Percentiles rank a stretch among this genome's conserved stretches.
phyloP scores from a whole-genome alignment of 2,888 invertebrate species.

The Microdon myrmicae region DNA sequence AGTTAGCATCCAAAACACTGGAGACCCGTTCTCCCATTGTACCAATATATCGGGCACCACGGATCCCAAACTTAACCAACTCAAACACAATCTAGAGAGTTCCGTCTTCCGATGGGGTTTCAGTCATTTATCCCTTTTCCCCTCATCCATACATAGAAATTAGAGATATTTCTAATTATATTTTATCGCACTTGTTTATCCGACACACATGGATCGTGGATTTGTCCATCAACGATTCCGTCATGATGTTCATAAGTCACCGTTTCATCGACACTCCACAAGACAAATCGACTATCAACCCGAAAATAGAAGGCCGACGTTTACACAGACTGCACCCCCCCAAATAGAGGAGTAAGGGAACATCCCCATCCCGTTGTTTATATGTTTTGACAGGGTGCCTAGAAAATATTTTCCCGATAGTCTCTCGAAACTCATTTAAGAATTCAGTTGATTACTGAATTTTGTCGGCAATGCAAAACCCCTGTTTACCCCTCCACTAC shows the following conservation, averaged over 20 bases:
- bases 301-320: constrained; percentile 45
- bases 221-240: constrained; percentile 58
- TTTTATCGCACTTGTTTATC: constrained; percentile 48
- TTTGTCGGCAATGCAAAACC: constrained; percentile 33
- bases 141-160: no score
- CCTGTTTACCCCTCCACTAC: no score
- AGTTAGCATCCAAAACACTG: no score
- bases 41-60: no score
- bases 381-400: constrained; percentile 64
- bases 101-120: no score
- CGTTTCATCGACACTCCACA: constrained; percentile 47
- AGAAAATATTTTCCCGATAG: constrained; percentile 38
- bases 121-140: no score
- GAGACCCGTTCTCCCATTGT: no score
- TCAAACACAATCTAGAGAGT: no score
- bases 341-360: no score
- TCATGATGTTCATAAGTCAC: constrained; percentile 47
- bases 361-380: no score
- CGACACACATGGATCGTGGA: constrained; percentile 56
- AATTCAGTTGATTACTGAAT: constrained; percentile 41
- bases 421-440: constrained; percentile 42
- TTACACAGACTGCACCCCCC: no score
- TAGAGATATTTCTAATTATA: constrained; percentile 47
- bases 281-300: constrained; percentile 48
- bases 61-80: no score